Base-by-base conservation (phyloP, 2,888 invertebrate species). In the Lymantria monacha region DNA sequence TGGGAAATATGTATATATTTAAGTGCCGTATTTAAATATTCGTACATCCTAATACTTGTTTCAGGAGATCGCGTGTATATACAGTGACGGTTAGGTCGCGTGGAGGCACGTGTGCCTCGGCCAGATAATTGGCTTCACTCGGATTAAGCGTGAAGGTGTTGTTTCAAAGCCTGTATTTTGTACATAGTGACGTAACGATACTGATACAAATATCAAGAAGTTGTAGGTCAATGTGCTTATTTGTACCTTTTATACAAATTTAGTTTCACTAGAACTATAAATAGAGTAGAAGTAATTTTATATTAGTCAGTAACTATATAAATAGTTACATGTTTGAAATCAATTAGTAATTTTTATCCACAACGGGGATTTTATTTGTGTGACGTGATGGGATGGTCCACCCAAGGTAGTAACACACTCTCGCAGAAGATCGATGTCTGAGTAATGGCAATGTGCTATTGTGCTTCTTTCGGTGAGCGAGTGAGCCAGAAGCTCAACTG, bases 101-200 rank as follows among this genome's bases (percentile, higher is more conserved):
- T 70, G 76, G 70, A 57, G 40, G 47, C 43, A 55, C 70, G 58
- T 64, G 72, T 69, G 66, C 57, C 53, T 54, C 10, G 30, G 37
- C 30, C 62, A 59, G 48, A 22, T 75, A 76, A 73, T 72, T 70
- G 77, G 75, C 70, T 76, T 69, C 60, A 13, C 42, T 15, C 37
- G 67, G 76, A 72, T 78, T 78, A 77, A 59, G 50, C 53, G 69
- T 52, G 70, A 76, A 72, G 74, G 68, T 72, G 68, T 74, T 71
- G 69, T 66, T 53, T 44, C 43, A 57, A 72, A 74, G 70, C 57
- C 64, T 62, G 66, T 72, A 66, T 57, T 51, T 49, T 45, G 38
- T 57, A 53, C 58, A 62, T 59, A 31, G 40, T 66, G 60, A 66
- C 65, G 73, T 66, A 64, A 69, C 13, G 36, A 63, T 63, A 62